phyloP scores from a whole-genome alignment of 2,888 invertebrate species.

The Drosophila tanythrix region DNA sequence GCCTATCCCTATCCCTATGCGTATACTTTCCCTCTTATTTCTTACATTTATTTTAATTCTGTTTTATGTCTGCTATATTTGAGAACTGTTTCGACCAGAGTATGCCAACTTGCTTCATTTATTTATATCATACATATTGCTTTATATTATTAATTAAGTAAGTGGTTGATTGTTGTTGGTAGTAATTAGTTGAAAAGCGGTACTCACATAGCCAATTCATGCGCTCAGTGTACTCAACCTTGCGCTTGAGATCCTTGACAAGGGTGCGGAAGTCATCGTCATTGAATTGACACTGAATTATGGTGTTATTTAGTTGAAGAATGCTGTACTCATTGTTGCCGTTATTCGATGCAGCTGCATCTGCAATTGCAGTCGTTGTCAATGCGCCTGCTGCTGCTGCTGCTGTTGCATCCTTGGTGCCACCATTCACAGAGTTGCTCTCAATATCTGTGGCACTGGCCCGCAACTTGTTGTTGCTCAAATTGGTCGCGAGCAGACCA shows the following conservation, averaged over 20 bases:
- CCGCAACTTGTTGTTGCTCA: slow-evolving; percentile 61
- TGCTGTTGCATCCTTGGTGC: slow-evolving; percentile 21
- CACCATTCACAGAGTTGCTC: slow-evolving; percentile 60
- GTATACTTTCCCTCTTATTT: neutral
- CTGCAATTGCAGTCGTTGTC: slow-evolving; percentile 52
- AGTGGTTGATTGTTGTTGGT: neutral
- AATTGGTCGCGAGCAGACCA: slow-evolving; percentile 6
- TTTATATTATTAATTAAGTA: too few species aligned
- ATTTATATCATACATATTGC: too few species aligned
- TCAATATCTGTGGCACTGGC: slow-evolving; percentile 77
- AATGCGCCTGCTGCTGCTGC: neutral
- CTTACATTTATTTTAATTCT: neutral
- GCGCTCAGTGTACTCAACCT: slow-evolving; percentile 85
- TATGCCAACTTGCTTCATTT: too few species aligned
- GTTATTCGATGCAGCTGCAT: slow-evolving; percentile 70
- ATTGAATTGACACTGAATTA: slow-evolving; percentile 84
- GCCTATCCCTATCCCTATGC: neutral
- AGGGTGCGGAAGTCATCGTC: slow-evolving; percentile 84
- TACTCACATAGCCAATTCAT: slow-evolving; percentile 86
- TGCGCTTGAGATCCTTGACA: slow-evolving; percentile 84
- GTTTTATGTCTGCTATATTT: neutral
- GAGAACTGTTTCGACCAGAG: neutral
- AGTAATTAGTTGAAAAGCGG: neutral
- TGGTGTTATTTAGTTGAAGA: slow-evolving; percentile 84
- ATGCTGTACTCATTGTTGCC: slow-evolving; percentile 84